These are phyloP conservation scores for Acipenser transmontanus DNA, from an alignment of 2,797 vertebrate genomes.

Conservation along the genomic window DNA sequence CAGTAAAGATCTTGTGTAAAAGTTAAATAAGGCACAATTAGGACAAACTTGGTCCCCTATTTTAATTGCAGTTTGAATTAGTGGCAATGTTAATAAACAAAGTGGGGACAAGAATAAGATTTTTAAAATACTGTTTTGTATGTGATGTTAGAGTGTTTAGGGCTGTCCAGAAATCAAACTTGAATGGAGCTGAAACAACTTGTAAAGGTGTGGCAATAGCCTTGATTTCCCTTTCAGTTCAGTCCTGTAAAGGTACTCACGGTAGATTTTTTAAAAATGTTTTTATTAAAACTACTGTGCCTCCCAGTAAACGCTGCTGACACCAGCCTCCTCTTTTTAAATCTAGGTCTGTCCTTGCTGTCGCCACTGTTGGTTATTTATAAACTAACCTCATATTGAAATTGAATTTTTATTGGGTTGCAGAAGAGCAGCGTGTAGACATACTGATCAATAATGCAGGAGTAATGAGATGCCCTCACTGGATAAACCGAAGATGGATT, in stretches of 20 bases:
- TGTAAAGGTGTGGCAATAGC: background rate
- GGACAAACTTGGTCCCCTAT: too few species aligned
- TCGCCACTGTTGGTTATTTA: background rate
- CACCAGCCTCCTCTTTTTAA: background rate
- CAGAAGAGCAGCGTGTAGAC: constrained; percentile 68
- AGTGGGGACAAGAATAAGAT: too few species aligned
- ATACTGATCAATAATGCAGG: constrained; percentile 78
- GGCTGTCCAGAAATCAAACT: background rate
- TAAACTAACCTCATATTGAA: background rate
- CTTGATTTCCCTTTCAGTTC: background rate
- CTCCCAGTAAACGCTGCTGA: too few species aligned
- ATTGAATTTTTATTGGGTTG: constrained; percentile 7
- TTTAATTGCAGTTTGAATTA: too few species aligned
- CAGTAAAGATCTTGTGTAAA: too few species aligned
- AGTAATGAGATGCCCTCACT: constrained; percentile 74
- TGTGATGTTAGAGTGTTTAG: background rate
- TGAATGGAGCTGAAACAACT: background rate
- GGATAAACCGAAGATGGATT: constrained; percentile 79
- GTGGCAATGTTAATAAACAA: too few species aligned
- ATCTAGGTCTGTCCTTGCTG: background rate
- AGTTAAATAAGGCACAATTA: too few species aligned
- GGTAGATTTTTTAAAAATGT: too few species aligned
- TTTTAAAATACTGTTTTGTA: too few species aligned
- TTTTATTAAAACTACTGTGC: too few species aligned
- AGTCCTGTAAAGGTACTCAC: too few species aligned